Conservation (phyloP, 1,140 invertebrate species). For the Antheraea pernyi region DNA sequence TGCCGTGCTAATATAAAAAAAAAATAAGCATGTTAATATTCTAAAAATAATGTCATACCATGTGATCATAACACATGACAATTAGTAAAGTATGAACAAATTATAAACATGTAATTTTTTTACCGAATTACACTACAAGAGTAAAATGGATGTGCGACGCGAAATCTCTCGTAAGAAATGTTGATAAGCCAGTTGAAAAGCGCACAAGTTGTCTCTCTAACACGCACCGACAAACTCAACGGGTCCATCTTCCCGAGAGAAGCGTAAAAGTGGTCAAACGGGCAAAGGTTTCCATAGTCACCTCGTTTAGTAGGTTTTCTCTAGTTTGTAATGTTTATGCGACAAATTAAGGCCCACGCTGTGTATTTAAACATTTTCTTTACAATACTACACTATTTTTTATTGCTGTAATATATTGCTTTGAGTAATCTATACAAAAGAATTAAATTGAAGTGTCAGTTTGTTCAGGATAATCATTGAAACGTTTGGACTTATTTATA, state of each 20-base stretch:
- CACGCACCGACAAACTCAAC: conserved; percentile 6
- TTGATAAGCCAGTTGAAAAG: neutral
- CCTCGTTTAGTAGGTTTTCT: conserved; percentile 7
- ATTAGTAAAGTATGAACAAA: too few relatives aligned
- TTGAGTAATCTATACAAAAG: too few relatives aligned
- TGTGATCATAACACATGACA: too few relatives aligned
- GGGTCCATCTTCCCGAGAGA: conserved; percentile 10
- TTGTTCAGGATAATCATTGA: too few relatives aligned
- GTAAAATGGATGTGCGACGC: neutral
- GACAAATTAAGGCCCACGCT: neutral
- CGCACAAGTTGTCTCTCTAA: neutral
- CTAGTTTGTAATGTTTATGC: conserved; percentile 1
- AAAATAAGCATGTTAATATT: too few relatives aligned
- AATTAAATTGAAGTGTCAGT: too few relatives aligned
- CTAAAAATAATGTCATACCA: too few relatives aligned
- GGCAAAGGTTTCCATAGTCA: conserved; percentile 16
- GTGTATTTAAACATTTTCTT: neutral
- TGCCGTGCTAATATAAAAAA: too few relatives aligned
- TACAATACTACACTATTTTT: neutral
- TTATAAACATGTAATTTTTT: too few relatives aligned
- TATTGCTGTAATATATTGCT: too few relatives aligned
- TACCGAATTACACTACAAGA: too few relatives aligned
- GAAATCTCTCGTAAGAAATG: conserved; percentile 5
- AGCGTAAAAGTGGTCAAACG: conserved; percentile 24
- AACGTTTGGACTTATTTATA: too few relatives aligned